Base-by-base conservation (phyloP, 2,797 vertebrate genomes). In the Hirundo rustica region DNA sequence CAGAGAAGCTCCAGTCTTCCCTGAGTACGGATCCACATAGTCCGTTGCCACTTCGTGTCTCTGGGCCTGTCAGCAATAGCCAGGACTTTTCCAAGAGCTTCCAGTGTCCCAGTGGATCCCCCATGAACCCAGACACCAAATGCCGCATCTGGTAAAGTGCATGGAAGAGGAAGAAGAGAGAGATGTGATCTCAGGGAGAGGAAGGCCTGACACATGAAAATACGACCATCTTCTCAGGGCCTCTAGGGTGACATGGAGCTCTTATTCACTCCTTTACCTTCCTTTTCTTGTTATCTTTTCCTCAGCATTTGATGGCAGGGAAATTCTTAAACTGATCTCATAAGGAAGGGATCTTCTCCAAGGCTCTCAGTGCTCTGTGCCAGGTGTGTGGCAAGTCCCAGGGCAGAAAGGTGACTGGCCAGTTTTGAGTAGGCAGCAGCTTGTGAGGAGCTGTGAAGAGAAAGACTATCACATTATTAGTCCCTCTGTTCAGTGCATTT, bases 61-160 rank as follows among this genome's bases (percentile, higher is more conserved):
- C 74, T 2, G 98, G 98, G 15, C 70, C 97, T 51, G 86, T 98
- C 85, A 98, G 97, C 94, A 98, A 97, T 18, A 96, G 75, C 34
- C 87, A 85, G 25, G 96, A 94, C 58, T 98, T 98, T 83, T 91
- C 97, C 76, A 97, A 81, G 70, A 55, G 96, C 51, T 98, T 98
- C 85, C 57, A 14, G 1, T 98, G 98, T 67, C 77, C 96, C 40
- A 89, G 13, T 5, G 93, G 96, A 40, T 32, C 97, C 27, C 91
- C 71, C 44, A 91, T 98, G 97, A 98, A 97, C 72, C 97, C 97
- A 66, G 74, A 76, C 30, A 81, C 53, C 5, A 98, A 67, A 87
- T 98, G 98, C 42, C 95, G 25, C 11, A 93, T 98, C 71, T 98
- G 98, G 97, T 98, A 87, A 96, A 44, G 38, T 3, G 2, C 22